These are phyloP conservation scores for Sylvicapra grimmia DNA, from an alignment of 2,113 vertebrate species.

Conservation along the genomic window DNA sequence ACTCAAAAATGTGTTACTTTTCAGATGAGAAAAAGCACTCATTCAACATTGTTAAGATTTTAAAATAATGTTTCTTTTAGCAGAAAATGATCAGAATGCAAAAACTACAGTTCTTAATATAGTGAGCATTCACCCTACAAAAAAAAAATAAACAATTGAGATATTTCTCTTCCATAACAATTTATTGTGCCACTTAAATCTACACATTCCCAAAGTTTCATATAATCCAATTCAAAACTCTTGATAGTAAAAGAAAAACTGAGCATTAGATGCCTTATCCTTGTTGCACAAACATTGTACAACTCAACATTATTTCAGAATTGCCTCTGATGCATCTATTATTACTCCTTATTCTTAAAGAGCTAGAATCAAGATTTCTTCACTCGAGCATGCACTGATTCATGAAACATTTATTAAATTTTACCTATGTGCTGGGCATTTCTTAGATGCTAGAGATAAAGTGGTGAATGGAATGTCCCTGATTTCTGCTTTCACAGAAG, in stretches of 20 bases:
- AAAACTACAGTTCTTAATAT: neutral
- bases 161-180: neutral
- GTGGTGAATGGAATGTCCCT: neutral
- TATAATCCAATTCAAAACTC: neutral
- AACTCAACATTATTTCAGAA: neutral
- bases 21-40: neutral
- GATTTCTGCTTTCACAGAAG: neutral
- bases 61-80: constrained; percentile 19
- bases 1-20: neutral
- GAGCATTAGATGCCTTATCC: neutral
- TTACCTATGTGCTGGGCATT: neutral
- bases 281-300: neutral
- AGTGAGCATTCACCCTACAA: neutral
- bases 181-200: neutral
- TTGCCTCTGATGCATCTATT: neutral
- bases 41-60: neutral
- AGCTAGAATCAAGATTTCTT: neutral
- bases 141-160: neutral
- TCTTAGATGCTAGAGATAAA: neutral
- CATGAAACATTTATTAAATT: neutral
- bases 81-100: neutral
- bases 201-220: neutral
- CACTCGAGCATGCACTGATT: neutral
- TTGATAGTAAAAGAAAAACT: neutral
- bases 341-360: neutral